Evolutionary conservation across 2,888 invertebrate genomes (phyloP), one percentile per base, ranked within the genome.

Genomic region (Spilarctia lutea): DNA sequence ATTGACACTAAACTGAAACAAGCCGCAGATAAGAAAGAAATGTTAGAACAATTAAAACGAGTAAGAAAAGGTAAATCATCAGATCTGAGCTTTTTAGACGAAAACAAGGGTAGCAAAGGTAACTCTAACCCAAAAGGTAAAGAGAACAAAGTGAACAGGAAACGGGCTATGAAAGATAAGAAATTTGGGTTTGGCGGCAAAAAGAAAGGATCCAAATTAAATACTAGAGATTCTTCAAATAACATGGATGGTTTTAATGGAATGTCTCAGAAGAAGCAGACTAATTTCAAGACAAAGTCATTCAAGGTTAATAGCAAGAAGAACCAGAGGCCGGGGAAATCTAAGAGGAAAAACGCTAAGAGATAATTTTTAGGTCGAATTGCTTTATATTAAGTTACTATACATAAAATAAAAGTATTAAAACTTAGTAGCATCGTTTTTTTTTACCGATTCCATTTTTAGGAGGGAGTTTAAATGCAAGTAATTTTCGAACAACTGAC

Each of bases 181-280:
- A 99, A 98, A 91, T 99, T 98, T 94, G 99, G 99, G 0, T 99
- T 98, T 93, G 99, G 99, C 52, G 99, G 99, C 0, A 99, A 98
- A 91, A 99, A 99, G 95, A 98, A 98, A 88, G 98, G 99, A 0
- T 96, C 96, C 0, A 99, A 99, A 91, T 94, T 96, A 68, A 99
- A 99, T 89, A 98, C 98, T 0, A 97, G 97, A 82, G 97, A 98
- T 0, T 99, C 99, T 81, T 96, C 97, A 0, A 96, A 96, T 52
- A 97, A 97, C 88, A 96, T 97, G 86, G 96, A 96, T 27, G 97
- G 97, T 0, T 95, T 94, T 65, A 96, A 96, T 76, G 94, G 95
- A 68, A 93, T 94, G 39, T 87, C 91, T 0, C 94, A 93, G 74
- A 94, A 93, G 76, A 94, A 90, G 74, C 90, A 91, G 0, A 90